Evolutionary conservation across 2,888 invertebrate genomes (phyloP), one percentile per base, ranked within the genome.

Genomic region (Catocala nupta): DNA sequence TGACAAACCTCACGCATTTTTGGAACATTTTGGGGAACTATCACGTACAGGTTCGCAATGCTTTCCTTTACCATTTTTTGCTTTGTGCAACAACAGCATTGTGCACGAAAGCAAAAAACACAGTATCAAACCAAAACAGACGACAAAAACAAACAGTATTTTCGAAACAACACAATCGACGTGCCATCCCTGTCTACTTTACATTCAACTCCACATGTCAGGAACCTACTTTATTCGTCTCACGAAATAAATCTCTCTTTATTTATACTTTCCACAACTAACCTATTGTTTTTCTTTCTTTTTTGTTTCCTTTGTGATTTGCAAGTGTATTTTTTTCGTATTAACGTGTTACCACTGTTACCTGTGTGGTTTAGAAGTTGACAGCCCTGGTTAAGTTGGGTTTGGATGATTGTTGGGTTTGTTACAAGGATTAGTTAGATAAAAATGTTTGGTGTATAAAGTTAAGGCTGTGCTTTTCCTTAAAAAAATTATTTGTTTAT

Each of bases 171-270:
- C 63, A 61, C 65, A 59, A 65, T 65, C 65, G 59, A 54, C 62
- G 53, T 65, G 55, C 59, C 62, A 57, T 49, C 34, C 39, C 16
- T 11, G 36, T 54, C 81, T 84, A 79, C 81, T 88, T 88, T 84
- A 85, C 81, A 88, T 87, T 87, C 86, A 71, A 55, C 65, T 65
- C 77, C 74, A 79, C 83, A 80, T 85, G 81, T 80, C 77, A 80
- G 69, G 73, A 73, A 63, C 70, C 70, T 70, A 76, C 81, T 80
- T 85, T 83, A 87, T 88, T 88, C 88, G 75, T 62, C 84, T 82
- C 88, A 88, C 88, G 88, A 81, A 87, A 88, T 89, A 88, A 89
- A 89, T 89, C 88, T 87, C 73, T 73, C 80, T 81, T 83, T 86
- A 86, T 87, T 88, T 87, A 88, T 87, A 84, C 85, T 82, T 84